A percentile compares a stretch with the other conserved stretches of the same genome.
phyloP scores from a whole-genome alignment of 2,113 vertebrate genomes.

The Bettongia penicillata region DNA sequence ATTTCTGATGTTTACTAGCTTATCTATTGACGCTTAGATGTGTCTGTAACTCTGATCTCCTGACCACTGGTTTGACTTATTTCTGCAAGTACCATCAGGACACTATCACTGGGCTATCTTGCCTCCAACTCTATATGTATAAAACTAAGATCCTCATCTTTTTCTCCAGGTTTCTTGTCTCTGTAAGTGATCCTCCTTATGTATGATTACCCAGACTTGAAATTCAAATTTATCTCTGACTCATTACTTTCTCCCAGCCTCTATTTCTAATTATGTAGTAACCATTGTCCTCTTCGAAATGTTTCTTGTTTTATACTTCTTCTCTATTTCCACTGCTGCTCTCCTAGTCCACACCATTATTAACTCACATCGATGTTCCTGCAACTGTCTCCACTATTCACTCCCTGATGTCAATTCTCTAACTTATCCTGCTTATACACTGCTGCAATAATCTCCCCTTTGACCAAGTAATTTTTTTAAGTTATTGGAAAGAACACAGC shows the following conservation, averaged over 20 bases:
- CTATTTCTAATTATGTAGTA: neutral
- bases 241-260: neutral
- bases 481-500: neutral
- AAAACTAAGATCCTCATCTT: neutral
- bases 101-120: neutral
- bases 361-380: neutral
- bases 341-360: neutral
- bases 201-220: neutral
- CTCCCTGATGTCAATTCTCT: neutral
- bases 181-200: neutral
- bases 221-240: neutral
- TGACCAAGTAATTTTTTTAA: neutral
- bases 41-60: neutral
- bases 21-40: neutral
- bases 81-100: neutral
- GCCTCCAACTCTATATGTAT: neutral
- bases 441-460: neutral
- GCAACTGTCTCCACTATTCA: neutral
- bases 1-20: neutral
- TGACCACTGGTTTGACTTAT: neutral
- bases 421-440: neutral
- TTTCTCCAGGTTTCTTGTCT: slow-evolving; percentile 29
- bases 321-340: neutral
- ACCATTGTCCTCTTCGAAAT: neutral
- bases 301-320: neutral